Evolutionary conservation across 1,140 invertebrate genomes (phyloP).

Genomic region (Trachymyrmex cornetzi): DNA sequence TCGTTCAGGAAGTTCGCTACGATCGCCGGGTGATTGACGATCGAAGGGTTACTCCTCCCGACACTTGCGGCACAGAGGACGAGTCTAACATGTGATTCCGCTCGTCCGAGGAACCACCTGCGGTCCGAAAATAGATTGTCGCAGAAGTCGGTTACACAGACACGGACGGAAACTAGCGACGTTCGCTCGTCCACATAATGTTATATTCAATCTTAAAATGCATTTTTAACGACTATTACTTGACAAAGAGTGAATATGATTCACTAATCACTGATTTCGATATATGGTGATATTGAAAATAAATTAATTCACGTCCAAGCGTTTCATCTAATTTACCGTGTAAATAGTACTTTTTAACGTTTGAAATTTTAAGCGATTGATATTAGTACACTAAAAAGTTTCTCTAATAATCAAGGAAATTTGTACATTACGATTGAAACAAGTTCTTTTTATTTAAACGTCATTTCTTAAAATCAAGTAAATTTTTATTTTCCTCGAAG

Average conservation of each 20-base stretch:
- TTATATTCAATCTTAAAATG: background rate
- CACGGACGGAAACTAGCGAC: background rate
- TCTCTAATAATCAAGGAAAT: too few species aligned
- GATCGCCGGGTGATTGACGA: constrained; percentile 70
- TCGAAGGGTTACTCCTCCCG: constrained; percentile 67
- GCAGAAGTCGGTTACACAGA: constrained; percentile 16
- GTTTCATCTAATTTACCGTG: background rate
- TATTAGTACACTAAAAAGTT: too few species aligned
- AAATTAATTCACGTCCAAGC: background rate
- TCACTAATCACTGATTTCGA: background rate
- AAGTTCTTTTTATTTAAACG: too few species aligned
- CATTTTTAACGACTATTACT: background rate
- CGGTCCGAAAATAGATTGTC: constrained; percentile 69
- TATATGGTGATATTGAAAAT: background rate
- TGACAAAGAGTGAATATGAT: background rate
- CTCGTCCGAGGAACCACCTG: constrained; percentile 68
- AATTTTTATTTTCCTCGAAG: too few species aligned
- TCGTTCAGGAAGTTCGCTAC: constrained; percentile 63
- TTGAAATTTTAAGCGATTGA: too few species aligned
- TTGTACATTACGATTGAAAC: too few species aligned
- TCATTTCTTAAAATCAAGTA: too few species aligned
- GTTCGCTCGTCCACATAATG: background rate
- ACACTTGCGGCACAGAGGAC: constrained; percentile 69
- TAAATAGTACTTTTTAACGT: background rate
- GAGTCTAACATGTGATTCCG: constrained; percentile 66